Evolutionary conservation across 2,113 vertebrate species (phyloP).

Genomic region (Myotis brandtii): DNA sequence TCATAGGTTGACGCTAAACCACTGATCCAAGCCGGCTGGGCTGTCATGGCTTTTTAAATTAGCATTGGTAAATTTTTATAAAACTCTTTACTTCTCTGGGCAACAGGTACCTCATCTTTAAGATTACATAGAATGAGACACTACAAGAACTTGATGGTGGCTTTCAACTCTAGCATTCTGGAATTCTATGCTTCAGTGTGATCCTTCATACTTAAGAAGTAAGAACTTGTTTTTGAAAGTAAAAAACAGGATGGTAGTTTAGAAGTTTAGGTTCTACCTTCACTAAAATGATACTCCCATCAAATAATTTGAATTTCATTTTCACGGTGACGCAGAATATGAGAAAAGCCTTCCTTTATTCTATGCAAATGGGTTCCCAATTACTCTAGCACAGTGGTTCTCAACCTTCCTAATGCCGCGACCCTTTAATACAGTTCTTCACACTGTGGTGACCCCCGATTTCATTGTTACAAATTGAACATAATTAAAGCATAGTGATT

Average conservation of each 20-base stretch:
- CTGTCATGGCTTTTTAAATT: neutral
- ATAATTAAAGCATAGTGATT: too few relatives aligned
- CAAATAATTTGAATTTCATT: slow-evolving; percentile 18
- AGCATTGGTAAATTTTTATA: neutral
- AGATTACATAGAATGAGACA: neutral
- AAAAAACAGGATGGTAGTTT: neutral
- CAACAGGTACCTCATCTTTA: neutral
- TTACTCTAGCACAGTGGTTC: neutral
- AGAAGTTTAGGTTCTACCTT: neutral
- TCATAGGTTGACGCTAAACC: too few relatives aligned
- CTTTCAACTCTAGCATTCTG: neutral
- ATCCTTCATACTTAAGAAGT: neutral
- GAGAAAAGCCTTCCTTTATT: neutral
- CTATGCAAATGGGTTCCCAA: neutral
- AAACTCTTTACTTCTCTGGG: neutral
- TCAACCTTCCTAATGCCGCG: too few relatives aligned
- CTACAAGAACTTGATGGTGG: neutral
- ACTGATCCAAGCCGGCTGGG: too few relatives aligned
- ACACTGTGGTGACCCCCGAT: too few relatives aligned
- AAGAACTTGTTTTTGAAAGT: neutral
- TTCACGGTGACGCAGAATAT: neutral
- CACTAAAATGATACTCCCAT: neutral
- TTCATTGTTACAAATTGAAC: too few relatives aligned
- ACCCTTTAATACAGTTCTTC: too few relatives aligned
- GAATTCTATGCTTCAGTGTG: neutral